Evolutionary conservation across 2,113 vertebrate genomes (phyloP), one percentile per base, ranked within the genome.

Genomic region (Puntigrus tetrazona): DNA sequence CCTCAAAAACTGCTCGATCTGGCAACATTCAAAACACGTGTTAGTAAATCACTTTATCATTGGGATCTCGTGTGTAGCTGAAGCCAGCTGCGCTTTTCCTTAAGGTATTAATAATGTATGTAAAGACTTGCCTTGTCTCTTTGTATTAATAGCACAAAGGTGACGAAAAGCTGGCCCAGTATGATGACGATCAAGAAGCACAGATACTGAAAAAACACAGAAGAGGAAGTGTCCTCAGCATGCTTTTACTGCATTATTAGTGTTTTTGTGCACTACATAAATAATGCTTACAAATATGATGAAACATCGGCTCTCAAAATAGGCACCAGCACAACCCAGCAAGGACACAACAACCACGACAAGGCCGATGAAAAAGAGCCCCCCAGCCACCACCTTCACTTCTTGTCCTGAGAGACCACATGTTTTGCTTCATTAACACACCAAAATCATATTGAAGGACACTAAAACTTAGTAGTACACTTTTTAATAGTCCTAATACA

Each of bases 91-190:
- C 38, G 67, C 38, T 72, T 72, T 72, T 43, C 11, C 1, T 6
- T 43, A 22, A 16, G 38, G 16, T 41, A 31, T 63, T 18, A 59
- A 65, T 72, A 5, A 69, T 57, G 22, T 57, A n/a, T 18, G 61
- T 38, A 16, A 61, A 63, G 14, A 78, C 92, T 87, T 84, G 92
- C 93, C 87, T 67, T 22, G 4, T 45, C 7, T 55, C 10, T 86
- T 80, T 45, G 87, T 0, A 92, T 1, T 50, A 92, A 18, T 72
- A 94, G 87, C 63, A 94, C 61, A 31, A 93, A 41, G 0, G 81
- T 88, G 78, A 94, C 2, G 67, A 92, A 92, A 25, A 92, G 31
- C 87, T 93, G 91, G 36, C 89, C 90, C 59, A 94, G 86, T 36
- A 92, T 1, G 34, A 92, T 89, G 38, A 91, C 16, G 25, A 92